Conservation (phyloP, 2,113 vertebrate genomes). For the Holacanthus passer region DNA sequence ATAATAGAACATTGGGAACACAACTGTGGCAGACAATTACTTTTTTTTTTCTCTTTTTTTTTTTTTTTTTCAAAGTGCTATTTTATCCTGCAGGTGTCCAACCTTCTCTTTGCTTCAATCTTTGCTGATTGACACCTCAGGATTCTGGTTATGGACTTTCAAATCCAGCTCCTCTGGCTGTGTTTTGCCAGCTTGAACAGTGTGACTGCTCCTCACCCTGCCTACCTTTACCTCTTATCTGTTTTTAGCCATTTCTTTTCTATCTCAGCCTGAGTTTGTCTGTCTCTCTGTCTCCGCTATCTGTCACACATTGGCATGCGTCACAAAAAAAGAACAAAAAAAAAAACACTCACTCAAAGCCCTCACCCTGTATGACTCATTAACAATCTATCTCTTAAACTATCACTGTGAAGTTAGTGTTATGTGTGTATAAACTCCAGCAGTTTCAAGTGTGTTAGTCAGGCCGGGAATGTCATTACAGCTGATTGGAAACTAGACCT, state of each 20-base stretch:
- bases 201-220: conserved; percentile 32
- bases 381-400: conserved; percentile 31
- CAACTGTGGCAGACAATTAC: neutral
- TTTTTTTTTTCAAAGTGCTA: no score
- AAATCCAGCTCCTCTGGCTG: conserved; percentile 30
- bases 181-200: conserved; percentile 34
- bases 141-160: neutral
- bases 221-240: conserved; percentile 29
- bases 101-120: conserved; percentile 18
- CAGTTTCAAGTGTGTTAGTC: neutral
- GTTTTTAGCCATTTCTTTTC: conserved; percentile 23
- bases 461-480: conserved; percentile 1
- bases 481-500: neutral
- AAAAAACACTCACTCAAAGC: neutral
- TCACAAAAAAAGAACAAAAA: neutral
- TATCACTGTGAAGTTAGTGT: neutral
- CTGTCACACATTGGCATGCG: conserved; percentile 26
- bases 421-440: neutral
- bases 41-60: neutral
- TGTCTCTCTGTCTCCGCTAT: conserved; percentile 21
- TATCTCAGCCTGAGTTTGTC: conserved; percentile 23
- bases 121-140: neutral
- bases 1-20: neutral
- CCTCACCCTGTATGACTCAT: conserved; percentile 34
- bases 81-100: neutral